Percentiles rank a stretch among this genome's conserved stretches.
These are phyloP conservation scores for Progne subis DNA, from an alignment of 2,113 vertebrate genomes.

Conservation along the genomic window DNA sequence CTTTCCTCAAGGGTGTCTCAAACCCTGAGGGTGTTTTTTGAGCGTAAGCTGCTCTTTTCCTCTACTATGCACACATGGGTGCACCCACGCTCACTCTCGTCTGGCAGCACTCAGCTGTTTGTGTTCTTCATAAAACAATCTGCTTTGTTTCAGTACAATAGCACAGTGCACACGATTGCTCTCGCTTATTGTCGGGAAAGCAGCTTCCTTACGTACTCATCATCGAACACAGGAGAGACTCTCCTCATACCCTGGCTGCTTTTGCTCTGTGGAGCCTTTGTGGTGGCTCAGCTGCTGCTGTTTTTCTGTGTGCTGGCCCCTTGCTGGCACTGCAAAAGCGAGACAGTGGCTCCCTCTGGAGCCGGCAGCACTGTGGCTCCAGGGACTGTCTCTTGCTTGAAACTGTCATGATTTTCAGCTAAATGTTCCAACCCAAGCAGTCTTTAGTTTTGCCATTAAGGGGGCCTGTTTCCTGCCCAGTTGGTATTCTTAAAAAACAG, in stretches of 20 bases:
- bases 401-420: not conserved
- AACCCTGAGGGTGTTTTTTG: not conserved
- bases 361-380: not conserved
- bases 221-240: not conserved
- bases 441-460: not conserved
- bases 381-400: not conserved
- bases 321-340: slow-evolving; percentile 29
- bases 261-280: not conserved
- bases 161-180: fast-evolving
- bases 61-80: fast-evolving
- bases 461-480: not conserved
- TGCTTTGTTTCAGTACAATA: not conserved
- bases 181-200: not conserved
- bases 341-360: slow-evolving; percentile 69
- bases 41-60: not conserved
- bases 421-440: not conserved
- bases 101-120: not conserved
- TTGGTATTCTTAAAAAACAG: not conserved
- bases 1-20: not conserved
- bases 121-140: not conserved
- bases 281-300: not conserved
- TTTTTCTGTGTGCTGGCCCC: too few species aligned
- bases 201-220: not conserved
- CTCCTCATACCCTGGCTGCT: not conserved
- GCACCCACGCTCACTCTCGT: fast-evolving